Evolutionary conservation across 2,888 invertebrate species (phyloP), one percentile per base, ranked within the genome.

Genomic region (Pammene aurita): DNA sequence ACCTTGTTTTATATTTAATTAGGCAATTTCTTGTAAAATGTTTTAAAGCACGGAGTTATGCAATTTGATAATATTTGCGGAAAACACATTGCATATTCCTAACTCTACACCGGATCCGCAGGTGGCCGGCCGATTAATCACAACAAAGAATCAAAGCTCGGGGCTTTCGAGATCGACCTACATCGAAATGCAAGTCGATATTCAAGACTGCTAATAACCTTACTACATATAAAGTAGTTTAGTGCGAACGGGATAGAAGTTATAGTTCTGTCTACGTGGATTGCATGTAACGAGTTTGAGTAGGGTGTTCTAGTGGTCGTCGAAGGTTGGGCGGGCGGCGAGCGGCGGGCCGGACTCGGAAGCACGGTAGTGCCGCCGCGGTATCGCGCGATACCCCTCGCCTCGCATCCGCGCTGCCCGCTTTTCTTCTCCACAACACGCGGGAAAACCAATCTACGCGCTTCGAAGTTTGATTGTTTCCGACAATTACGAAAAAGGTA

Each of bases 111-210:
- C 90, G 90, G 90, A 87, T 91, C 89, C 87, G 89, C 92, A 92
- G 92, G 92, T 92, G 90, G 91, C 84, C 87, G 78, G 85, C 79
- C 85, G 82, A 91, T 91, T 89, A 91, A 90, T 92, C 90, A 89
- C 87, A 75, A 87, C 85, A 79, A 84, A 84, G 85, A 87, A 88
- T 86, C 84, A 73, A 77, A 74, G 71, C 74, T 74, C 71, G 68
- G 71, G 75, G 74, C 72, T 75, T 72, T 76, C 72, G 75, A 75
- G 74, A 77, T 74, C 76, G 74, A 75, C 77, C 71, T 73, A 75
- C 76, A 79, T 80, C 78, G 81, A 77, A 78, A 78, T 14, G 41
- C 14, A 11, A 9, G 18, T 41, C 60, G 35, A 18, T n/a, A 14
- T 38, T 26, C 7, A 14, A 54, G 10, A 54, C 58, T 34, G 50